phyloP scores from a whole-genome alignment of 2,113 vertebrate species.

The Grammatotria lemairii region DNA sequence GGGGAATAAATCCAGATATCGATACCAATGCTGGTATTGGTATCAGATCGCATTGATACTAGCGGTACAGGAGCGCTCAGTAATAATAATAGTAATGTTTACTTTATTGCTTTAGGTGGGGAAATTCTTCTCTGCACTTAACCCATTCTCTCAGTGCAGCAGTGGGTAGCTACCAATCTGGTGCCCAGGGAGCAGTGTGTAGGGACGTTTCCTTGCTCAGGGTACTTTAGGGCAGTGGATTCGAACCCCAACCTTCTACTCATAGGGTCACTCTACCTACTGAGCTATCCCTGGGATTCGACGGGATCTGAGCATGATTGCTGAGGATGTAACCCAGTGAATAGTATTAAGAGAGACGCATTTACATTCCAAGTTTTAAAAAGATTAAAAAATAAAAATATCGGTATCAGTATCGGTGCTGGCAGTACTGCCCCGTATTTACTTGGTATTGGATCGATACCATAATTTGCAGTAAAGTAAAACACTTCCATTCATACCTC shows the following conservation, averaged over 20 bases:
- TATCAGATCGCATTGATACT: not conserved
- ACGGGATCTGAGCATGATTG: not conserved
- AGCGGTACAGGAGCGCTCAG: not conserved
- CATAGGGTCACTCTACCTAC: not conserved
- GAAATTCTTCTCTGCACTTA: not conserved
- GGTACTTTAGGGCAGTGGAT: not conserved
- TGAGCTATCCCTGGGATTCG: not conserved
- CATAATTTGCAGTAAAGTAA: not conserved
- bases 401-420: not conserved
- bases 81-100: not conserved
- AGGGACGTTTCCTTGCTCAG: not conserved
- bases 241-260: not conserved
- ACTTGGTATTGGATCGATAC: not conserved
- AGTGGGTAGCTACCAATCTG: not conserved
- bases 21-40: not conserved
- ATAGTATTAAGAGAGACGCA: not conserved
- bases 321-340: not conserved
- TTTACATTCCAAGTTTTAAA: not conserved
- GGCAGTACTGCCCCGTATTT: not conserved
- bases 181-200: fast-evolving
- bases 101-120: not conserved
- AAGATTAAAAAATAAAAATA: not conserved
- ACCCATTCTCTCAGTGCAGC: not conserved
- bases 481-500: not conserved
- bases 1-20: not conserved